Evolutionary conservation across 2,888 invertebrate genomes (phyloP).

Genomic region (Ligdia adustata): DNA sequence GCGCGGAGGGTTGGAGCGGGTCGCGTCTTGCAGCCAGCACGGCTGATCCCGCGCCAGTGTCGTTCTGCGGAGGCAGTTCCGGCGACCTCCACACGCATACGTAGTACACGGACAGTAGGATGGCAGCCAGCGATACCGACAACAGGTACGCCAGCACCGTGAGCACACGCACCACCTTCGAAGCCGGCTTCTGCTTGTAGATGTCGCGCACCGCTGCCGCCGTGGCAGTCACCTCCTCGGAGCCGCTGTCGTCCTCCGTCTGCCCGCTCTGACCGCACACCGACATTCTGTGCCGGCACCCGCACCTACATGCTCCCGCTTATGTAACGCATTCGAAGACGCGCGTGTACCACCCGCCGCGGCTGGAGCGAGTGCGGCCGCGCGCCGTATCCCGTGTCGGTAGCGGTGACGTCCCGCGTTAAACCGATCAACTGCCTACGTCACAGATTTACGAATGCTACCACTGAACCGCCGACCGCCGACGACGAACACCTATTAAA

Average conservation of each 20-base stretch:
- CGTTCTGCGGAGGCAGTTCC: slow-evolving; percentile 68
- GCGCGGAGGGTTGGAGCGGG: background rate
- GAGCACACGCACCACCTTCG: slow-evolving; percentile 85
- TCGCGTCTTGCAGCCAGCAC: background rate
- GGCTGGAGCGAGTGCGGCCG: slow-evolving; percentile 48
- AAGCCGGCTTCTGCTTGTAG: slow-evolving; percentile 69
- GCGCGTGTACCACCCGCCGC: slow-evolving; percentile 63
- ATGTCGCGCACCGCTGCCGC: slow-evolving; percentile 58
- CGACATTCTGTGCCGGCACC: slow-evolving; percentile 66
- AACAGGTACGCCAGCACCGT: slow-evolving; percentile 92
- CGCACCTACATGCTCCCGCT: slow-evolving; percentile 53
- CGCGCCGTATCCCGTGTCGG: slow-evolving; percentile 28
- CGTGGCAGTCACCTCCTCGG: slow-evolving; percentile 56
- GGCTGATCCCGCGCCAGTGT: slow-evolving; percentile 39
- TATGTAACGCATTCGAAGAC: slow-evolving; percentile 38
- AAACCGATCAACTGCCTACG: slow-evolving; percentile 70
- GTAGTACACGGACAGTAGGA: slow-evolving; percentile 92
- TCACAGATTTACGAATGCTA: slow-evolving; percentile 67
- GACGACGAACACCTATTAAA: slow-evolving; percentile 45
- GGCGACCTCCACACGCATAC: slow-evolving; percentile 91
- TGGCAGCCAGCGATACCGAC: slow-evolving; percentile 94
- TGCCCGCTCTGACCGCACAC: slow-evolving; percentile 65
- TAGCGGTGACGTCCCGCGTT: slow-evolving; percentile 47
- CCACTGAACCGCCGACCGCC: slow-evolving; percentile 19
- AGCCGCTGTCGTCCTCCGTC: slow-evolving; percentile 60